A percentile compares a stretch with the other conserved stretches of the same genome.
Evolutionary conservation across 2,888 invertebrate species (phyloP).

Genomic region (Notocelia uddmanniana): DNA sequence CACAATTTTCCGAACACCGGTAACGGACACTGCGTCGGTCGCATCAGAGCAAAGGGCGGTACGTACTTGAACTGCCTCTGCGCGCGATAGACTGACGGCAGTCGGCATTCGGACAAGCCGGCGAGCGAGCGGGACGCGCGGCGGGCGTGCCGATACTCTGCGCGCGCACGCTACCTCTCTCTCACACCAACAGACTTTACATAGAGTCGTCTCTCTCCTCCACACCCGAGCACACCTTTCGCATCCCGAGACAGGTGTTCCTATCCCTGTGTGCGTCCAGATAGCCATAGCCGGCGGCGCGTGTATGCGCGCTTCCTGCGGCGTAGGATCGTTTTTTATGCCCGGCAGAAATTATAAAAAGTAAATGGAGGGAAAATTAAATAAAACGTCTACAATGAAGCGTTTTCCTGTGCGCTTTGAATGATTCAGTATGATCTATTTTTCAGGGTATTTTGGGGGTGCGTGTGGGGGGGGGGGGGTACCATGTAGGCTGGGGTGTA

Average conservation of each 20-base stretch:
- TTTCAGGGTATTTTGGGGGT: conserved; percentile 71
- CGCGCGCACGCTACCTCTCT: conserved; percentile 79
- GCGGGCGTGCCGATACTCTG: conserved; percentile 80
- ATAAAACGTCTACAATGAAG: conserved; percentile 86
- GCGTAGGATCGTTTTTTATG: conserved; percentile 85
- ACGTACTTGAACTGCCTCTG: conserved; percentile 79
- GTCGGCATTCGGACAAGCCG: conserved; percentile 62
- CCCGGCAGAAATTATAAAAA: conserved; percentile 85
- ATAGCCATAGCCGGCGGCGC: conserved; percentile 59
- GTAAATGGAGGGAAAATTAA: conserved; percentile 86
- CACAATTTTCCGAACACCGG: conserved; percentile 85
- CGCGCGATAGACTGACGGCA: conserved; percentile 82
- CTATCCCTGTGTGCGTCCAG: conserved; percentile 79
- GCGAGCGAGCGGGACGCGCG: conserved; percentile 82
- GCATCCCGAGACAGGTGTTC: conserved; percentile 85
- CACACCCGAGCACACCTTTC: conserved; percentile 83
- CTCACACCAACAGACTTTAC: conserved; percentile 60
- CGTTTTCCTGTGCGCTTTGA: conserved; percentile 85
- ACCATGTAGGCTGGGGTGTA: conserved; percentile 81
- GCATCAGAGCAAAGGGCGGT: conserved; percentile 79
- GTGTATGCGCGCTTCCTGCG: conserved; percentile 83
- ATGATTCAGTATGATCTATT: conserved; percentile 82
- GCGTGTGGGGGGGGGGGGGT: conserved; percentile 81
- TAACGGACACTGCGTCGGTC: conserved; percentile 84
- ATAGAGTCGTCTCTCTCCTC: conserved; percentile 68